Base-by-base conservation (phyloP, 2,888 invertebrate genomes). In the Drosophila neotestacea region DNA sequence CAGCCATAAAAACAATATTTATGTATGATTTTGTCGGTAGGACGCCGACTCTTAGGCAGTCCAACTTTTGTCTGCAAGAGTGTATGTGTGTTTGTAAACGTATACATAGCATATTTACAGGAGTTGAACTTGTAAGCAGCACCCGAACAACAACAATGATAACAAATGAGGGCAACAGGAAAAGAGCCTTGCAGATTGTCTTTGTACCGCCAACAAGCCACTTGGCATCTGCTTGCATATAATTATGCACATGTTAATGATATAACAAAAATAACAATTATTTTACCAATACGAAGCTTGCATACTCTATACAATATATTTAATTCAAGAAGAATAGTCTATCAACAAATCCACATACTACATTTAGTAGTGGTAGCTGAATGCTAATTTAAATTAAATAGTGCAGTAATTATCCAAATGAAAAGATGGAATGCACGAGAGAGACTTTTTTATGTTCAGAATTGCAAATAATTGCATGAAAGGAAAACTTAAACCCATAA, bases 181-280 rank as follows among this genome's bases (percentile, higher is more conserved):
- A 85, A 59, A 75, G 62, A 56, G 62, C 64, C 75, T 62, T 58
- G 67, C 73, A 74, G 80, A 82, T 82, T 82, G 79, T 81, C 82
- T 74, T 81, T 85, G 70, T 79, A 46, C 67, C 54, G 48, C 60
- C 70, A 68, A 71, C 76, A 81, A 72, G 76, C 73, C 80, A 76
- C 82, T 78, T 70, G 72, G 71, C 74, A 73, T 74, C 65, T 70
- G 77, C 68, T 68, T 70, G 72, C 67, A 65, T 73, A 80, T 81
- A 81, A 80, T 83, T 84, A 84, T 74, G 79, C 54, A 58, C 59
- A 77, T 72, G 77, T 63, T 76, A 79, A 79, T 79, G 76, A 79
- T 79, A 76, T 63, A 48, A 54, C 63, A 47, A 62, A 72, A 63
- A 50, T 32, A 61, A 46, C 32, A 52, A 48, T 54, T 4, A 28